Conservation (phyloP, 1,140 invertebrate species). For the Paralvinella palmiformis region DNA sequence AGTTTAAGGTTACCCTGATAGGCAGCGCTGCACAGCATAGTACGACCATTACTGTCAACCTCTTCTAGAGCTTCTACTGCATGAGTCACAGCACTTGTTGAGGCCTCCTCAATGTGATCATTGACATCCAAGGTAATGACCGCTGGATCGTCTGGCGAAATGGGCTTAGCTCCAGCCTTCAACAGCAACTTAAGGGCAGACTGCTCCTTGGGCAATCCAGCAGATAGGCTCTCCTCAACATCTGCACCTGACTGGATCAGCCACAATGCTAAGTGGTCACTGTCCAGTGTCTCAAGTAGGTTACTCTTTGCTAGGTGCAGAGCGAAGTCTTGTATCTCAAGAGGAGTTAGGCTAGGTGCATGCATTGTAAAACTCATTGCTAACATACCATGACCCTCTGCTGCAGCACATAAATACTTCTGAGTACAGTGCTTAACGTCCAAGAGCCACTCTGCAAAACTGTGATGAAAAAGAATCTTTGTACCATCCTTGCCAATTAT, state of each 20-base stretch:
- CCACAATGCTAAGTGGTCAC: conserved; percentile 50
- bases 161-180: conserved; percentile 40
- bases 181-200: conserved; percentile 41
- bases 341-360: conserved; percentile 53
- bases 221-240: conserved; percentile 37
- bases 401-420: conserved; percentile 80
- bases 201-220: conserved; percentile 39
- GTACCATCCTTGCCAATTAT: conserved; percentile 54
- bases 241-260: conserved; percentile 37
- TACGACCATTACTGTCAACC: conserved; percentile 1
- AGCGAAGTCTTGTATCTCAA: conserved; percentile 56
- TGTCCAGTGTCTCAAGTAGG: conserved; percentile 47
- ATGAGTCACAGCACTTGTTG: neutral
- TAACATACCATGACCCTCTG: conserved; percentile 81
- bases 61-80: neutral
- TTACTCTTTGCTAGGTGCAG: conserved; percentile 54
- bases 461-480: conserved; percentile 71
- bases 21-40: neutral
- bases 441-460: conserved; percentile 87
- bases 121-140: neutral
- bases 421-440: conserved; percentile 96
- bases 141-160: conserved; percentile 7
- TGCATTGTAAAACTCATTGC: conserved; percentile 73
- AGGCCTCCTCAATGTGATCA: neutral
- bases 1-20: neutral